Conservation (phyloP, 2,888 invertebrate genomes). For the Scaptomyza parva region DNA sequence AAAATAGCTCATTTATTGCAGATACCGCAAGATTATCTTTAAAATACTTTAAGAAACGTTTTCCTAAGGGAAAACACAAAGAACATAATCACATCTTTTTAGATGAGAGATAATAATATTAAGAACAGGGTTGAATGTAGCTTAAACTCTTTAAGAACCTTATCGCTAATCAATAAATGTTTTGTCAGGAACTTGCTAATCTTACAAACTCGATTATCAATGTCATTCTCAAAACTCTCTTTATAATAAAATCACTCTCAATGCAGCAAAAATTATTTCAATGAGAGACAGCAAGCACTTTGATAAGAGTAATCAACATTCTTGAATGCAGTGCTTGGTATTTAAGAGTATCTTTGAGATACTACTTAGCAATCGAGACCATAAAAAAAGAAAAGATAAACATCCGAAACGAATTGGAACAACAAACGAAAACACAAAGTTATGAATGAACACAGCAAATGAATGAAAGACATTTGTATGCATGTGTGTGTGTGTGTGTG, state of each 20-base stretch:
- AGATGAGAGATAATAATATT: no score
- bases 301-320: constrained; percentile 47
- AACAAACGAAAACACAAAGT: constrained; percentile 33
- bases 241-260: not conserved
- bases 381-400: constrained; percentile 31
- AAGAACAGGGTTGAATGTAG: no score
- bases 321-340: constrained; percentile 17
- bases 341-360: constrained; percentile 42
- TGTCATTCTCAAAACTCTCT: not conserved
- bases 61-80: no score
- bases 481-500: constrained; percentile 8
- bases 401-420: constrained; percentile 39
- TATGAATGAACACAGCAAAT: constrained; percentile 54
- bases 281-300: constrained; percentile 40
- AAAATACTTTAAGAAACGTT: no score
- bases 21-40: no score
- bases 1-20: no score
- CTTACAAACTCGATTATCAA: not conserved
- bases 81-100: no score
- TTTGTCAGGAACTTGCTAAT: not conserved
- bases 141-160: no score
- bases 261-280: constrained; percentile 46
- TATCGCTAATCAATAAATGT: no score
- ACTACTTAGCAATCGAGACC: constrained; percentile 26
- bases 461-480: constrained; percentile 26